Conservation (phyloP, 2,888 invertebrate genomes). For the Diarsia brunnea region DNA sequence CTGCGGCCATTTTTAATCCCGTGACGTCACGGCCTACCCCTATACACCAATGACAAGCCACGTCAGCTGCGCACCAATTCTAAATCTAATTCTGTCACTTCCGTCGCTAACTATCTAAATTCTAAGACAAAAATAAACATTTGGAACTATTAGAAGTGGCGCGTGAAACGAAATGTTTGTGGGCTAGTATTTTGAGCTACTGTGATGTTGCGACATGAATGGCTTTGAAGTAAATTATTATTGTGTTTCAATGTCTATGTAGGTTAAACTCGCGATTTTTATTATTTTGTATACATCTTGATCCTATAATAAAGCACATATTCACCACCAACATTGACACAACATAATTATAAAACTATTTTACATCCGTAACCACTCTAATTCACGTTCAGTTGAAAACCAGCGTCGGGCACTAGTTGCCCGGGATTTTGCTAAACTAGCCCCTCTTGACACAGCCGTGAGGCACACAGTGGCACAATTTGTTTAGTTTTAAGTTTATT, state of each 20-base stretch:
- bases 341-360: no score
- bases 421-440: no score
- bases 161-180: conserved; percentile 41
- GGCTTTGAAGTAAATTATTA: conserved; percentile 28
- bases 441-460: no score
- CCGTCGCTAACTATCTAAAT: conserved; percentile 64
- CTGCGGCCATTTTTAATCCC: not conserved
- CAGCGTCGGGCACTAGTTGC: no score
- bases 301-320: no score
- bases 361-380: no score
- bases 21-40: conserved; percentile 61
- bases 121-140: conserved; percentile 61
- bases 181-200: conserved; percentile 28
- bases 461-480: no score
- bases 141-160: conserved; percentile 53
- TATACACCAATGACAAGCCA: conserved; percentile 38
- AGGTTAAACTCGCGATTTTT: not conserved
- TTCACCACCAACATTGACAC: no score
- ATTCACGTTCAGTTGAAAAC: no score
- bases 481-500: no score
- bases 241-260: conserved; percentile 1
- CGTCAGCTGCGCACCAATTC: conserved; percentile 64
- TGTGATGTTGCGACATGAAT: conserved; percentile 29
- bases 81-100: conserved; percentile 61
- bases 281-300: no score